phyloP scores from a whole-genome alignment of 2,888 invertebrate genomes.

The Leptinotarsa tumamoca region DNA sequence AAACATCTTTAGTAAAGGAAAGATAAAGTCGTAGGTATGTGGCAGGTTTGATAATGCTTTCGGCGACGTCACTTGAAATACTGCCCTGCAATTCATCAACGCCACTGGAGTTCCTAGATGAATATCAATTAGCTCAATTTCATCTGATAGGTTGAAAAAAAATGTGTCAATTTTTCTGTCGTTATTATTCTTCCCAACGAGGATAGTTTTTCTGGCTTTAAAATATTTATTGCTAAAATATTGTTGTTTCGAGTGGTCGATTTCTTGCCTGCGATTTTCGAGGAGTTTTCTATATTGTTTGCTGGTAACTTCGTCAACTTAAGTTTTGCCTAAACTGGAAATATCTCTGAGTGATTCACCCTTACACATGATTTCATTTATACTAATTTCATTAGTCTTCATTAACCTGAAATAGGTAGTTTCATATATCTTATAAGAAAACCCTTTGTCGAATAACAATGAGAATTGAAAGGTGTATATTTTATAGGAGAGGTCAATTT shows the following conservation, averaged over 20 bases:
- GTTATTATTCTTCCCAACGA: background rate
- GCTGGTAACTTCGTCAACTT: background rate
- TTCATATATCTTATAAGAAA: no score
- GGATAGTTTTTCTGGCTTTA: background rate
- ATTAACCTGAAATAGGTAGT: background rate
- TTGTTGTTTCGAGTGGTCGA: background rate
- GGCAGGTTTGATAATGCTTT: background rate
- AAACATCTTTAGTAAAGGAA: background rate
- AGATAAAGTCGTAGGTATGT: background rate
- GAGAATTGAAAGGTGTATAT: no score
- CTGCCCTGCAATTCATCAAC: background rate
- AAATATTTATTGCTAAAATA: background rate
- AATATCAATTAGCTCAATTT: background rate
- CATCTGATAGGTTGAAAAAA: background rate
- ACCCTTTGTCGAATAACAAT: no score
- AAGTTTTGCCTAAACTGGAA: background rate
- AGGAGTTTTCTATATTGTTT: background rate
- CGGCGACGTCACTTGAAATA: background rate
- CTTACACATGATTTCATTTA: background rate
- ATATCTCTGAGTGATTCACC: background rate
- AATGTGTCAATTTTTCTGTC: background rate
- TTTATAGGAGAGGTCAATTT: no score
- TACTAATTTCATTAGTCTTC: background rate
- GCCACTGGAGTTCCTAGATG: background rate
- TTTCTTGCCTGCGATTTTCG: background rate